Conservation (phyloP, 2,888 invertebrate species). For the Tetragonula carbonaria region DNA sequence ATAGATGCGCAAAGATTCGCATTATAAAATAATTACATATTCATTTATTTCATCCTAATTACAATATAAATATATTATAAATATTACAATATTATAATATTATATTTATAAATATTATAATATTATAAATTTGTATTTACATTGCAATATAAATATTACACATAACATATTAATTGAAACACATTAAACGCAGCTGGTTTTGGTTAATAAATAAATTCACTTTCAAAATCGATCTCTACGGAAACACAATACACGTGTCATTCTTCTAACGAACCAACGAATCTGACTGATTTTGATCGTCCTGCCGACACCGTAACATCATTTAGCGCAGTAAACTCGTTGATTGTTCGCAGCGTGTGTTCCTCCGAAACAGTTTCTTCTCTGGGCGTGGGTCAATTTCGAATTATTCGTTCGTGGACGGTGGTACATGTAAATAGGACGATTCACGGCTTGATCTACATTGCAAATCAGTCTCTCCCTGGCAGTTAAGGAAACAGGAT, state of each 20-base stretch:
- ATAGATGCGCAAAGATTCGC: too few species aligned
- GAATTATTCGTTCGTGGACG: constrained; percentile 15
- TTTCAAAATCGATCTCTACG: not conserved
- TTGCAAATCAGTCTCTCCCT: constrained; percentile 29
- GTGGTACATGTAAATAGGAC: constrained; percentile 30
- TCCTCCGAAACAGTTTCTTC: not conserved
- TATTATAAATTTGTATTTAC: too few species aligned
- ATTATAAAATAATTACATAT: too few species aligned
- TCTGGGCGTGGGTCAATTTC: constrained; percentile 13
- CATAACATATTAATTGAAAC: too few species aligned
- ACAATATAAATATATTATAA: too few species aligned
- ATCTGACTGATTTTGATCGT: not conserved
- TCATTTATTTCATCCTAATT: not conserved
- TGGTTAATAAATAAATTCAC: not conserved
- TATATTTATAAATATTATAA: too few species aligned
- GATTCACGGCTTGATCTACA: constrained; percentile 25
- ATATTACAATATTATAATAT: too few species aligned
- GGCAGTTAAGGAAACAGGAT: constrained; percentile 24
- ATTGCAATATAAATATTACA: not conserved
- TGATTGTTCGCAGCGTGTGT: not conserved
- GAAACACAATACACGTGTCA: not conserved
- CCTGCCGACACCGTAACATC: not conserved
- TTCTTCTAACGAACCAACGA: not conserved
- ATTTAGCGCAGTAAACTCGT: not conserved
- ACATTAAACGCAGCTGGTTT: not conserved